Percentiles rank a stretch among this genome's conserved stretches.
phyloP scores from a whole-genome alignment of 2,113 vertebrate genomes.

The Salvelinus alpinus region DNA sequence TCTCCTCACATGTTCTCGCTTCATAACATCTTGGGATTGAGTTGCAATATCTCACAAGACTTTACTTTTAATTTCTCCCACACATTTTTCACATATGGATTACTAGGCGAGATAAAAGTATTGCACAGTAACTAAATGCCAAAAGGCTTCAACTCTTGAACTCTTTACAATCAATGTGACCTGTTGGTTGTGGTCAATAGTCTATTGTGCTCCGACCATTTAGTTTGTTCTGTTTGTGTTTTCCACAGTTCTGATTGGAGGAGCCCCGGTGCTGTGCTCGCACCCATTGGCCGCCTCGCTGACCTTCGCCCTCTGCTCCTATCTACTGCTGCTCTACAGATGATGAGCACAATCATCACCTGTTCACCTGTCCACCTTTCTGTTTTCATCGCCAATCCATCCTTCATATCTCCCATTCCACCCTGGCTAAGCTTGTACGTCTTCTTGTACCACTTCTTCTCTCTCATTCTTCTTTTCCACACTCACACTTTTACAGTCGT shows the following conservation, averaged over 20 bases:
- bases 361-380: constrained; percentile 13
- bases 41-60: background rate
- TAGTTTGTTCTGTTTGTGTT: constrained; percentile 24
- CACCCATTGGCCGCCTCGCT: constrained; percentile 62
- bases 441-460: background rate
- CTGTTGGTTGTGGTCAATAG: background rate
- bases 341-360: constrained; percentile 68
- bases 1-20: background rate
- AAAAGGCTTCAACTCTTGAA: background rate
- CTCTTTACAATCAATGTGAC: background rate
- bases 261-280: constrained; percentile 44
- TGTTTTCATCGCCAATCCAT: constrained; percentile 25
- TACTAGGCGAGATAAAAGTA: background rate
- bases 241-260: constrained; percentile 70
- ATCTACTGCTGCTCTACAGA: constrained; percentile 68
- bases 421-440: background rate
- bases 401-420: background rate
- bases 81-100: background rate
- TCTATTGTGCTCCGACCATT: background rate
- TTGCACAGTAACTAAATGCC: background rate
- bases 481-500: background rate
- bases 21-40: background rate
- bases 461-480: no score
- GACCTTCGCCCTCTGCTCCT: constrained; percentile 60
- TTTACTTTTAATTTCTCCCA: background rate